Percentiles rank a stretch among this genome's conserved stretches.
Evolutionary conservation across 2,888 invertebrate genomes (phyloP).

Genomic region (Ischnura elegans): DNA sequence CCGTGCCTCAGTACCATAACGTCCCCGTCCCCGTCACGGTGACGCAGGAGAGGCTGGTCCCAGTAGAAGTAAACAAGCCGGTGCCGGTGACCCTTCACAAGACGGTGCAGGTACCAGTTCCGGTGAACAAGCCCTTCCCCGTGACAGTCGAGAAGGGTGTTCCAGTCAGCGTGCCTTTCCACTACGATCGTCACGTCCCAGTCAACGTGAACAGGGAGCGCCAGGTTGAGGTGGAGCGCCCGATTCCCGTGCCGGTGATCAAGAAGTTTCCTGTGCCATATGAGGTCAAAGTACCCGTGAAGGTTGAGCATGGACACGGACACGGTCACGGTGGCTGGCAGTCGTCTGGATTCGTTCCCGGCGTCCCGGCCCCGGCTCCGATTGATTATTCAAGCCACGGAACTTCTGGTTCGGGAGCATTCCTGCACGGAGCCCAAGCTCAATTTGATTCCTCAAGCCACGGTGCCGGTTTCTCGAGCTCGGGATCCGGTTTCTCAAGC

Average conservation of each 20-base stretch:
- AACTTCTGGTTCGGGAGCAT: no score
- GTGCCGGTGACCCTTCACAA: conserved; percentile 1
- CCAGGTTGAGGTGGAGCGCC: background rate
- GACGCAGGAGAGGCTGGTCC: background rate
- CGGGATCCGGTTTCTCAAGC: no score
- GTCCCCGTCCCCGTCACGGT: background rate
- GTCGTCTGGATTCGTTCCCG: no score
- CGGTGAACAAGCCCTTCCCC: background rate
- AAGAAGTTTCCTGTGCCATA: background rate
- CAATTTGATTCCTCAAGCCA: no score
- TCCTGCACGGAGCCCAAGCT: no score
- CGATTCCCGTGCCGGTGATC: conserved; percentile 3
- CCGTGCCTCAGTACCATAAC: background rate
- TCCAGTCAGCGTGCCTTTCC: background rate
- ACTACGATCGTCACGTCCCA: background rate
- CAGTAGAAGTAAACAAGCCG: background rate
- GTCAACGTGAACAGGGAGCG: background rate
- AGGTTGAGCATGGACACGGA: background rate
- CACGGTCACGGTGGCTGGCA: background rate
- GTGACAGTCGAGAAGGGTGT: background rate
- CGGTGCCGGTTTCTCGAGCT: no score
- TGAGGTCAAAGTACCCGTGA: conserved; percentile 13
- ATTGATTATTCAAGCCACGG: no score
- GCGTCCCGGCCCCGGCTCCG: background rate
- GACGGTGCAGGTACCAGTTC: background rate